These are phyloP conservation scores for Hyla sarda DNA, from an alignment of 2,113 vertebrate genomes.

Conservation along the genomic window DNA sequence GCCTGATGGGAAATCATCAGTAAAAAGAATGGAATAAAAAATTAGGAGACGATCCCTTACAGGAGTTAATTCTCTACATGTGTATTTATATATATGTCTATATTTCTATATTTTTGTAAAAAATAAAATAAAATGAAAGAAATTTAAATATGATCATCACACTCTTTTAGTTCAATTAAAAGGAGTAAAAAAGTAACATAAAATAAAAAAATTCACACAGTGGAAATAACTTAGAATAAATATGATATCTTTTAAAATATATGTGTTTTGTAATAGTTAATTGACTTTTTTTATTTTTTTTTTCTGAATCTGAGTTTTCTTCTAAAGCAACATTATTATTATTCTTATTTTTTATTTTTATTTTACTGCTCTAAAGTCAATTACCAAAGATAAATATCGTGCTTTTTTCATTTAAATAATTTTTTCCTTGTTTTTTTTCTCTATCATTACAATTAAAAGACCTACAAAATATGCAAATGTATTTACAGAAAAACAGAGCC, in stretches of 20 bases:
- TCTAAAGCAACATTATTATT: slow-evolving; percentile 81
- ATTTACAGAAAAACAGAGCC: slow-evolving; percentile 99
- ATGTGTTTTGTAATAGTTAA: slow-evolving; percentile 85
- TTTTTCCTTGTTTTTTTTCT: slow-evolving; percentile 82
- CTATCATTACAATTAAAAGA: slow-evolving; percentile 99
- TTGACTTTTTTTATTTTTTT: slow-evolving; percentile 67
- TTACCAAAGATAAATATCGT: slow-evolving; percentile 94
- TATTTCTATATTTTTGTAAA: slow-evolving; percentile 58
- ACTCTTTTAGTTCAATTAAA: slow-evolving; percentile 69
- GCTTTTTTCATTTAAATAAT: slow-evolving; percentile 86
- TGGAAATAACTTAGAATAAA: slow-evolving; percentile 86
- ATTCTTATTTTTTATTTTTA: slow-evolving; percentile 64
- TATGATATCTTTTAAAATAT: slow-evolving; percentile 87
- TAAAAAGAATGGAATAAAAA: slow-evolving; percentile 28
- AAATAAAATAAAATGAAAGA: no score
- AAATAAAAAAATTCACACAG: slow-evolving; percentile 72
- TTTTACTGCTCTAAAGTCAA: slow-evolving; percentile 96
- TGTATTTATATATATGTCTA: slow-evolving; percentile 49
- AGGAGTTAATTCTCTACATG: slow-evolving; percentile 26
- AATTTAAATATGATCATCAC: slow-evolving; percentile 74
- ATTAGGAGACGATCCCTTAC: not conserved
- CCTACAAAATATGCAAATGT: slow-evolving; percentile 99
- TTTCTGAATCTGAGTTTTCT: slow-evolving; percentile 80
- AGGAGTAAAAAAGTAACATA: slow-evolving; percentile 63
- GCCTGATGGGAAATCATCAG: slow-evolving; percentile 39